Conservation (phyloP, 2,888 invertebrate species). For the Apotomis turbidana region DNA sequence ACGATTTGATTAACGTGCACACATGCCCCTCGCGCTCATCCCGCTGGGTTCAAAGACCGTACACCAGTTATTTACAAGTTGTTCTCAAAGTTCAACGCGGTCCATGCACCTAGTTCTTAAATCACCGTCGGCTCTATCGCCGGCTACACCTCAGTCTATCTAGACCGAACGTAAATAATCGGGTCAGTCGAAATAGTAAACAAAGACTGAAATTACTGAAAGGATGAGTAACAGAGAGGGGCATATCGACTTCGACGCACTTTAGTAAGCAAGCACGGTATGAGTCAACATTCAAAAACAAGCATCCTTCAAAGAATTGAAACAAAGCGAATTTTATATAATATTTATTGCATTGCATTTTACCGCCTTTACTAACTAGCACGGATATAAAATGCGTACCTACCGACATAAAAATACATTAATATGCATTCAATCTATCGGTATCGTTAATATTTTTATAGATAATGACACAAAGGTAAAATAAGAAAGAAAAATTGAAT, state of each 20-base stretch:
- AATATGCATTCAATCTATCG: too few relatives aligned
- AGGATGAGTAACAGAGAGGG: conserved; percentile 27
- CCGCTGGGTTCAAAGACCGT: conserved; percentile 74
- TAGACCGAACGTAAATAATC: conserved; percentile 13
- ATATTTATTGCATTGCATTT: not conserved
- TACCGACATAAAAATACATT: too few relatives aligned
- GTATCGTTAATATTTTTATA: too few relatives aligned
- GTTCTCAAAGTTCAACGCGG: conserved; percentile 58
- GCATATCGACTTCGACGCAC: conserved; percentile 13
- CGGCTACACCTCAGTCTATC: not conserved
- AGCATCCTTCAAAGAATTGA: conserved; percentile 26
- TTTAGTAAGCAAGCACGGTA: conserved; percentile 20
- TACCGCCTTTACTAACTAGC: not conserved
- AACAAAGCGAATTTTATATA: conserved; percentile 26
- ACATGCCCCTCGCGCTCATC: conserved; percentile 52
- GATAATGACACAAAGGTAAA: too few relatives aligned
- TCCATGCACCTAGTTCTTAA: conserved; percentile 57
- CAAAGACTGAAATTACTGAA: conserved; percentile 32
- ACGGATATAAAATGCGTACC: too few relatives aligned
- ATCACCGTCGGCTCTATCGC: conserved; percentile 5
- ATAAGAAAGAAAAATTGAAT: too few relatives aligned
- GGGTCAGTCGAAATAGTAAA: conserved; percentile 29
- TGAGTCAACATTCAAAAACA: conserved; percentile 30
- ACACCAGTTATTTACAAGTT: conserved; percentile 44
- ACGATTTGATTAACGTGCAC: conserved; percentile 34